Evolutionary conservation across 2,797 vertebrate genomes (phyloP).

Genomic region (Sitta carolinensis): DNA sequence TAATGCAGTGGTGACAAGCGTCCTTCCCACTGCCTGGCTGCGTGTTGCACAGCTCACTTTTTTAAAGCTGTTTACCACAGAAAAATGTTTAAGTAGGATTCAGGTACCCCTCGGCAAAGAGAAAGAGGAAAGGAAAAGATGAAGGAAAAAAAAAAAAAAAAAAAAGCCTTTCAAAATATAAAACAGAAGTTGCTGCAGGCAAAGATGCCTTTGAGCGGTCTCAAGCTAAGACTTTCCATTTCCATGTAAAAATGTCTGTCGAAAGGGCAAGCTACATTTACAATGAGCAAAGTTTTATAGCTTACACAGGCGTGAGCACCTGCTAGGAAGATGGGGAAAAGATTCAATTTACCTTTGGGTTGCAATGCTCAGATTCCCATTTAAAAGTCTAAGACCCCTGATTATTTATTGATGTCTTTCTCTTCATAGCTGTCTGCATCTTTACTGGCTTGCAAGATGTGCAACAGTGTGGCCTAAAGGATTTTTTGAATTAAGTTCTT

Average conservation of each 20-base stretch:
- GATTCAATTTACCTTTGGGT: conserved; percentile 79
- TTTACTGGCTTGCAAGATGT: conserved; percentile 74
- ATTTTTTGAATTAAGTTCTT: conserved; percentile 88
- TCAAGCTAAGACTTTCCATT: conserved; percentile 66
- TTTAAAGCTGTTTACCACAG: conserved; percentile 29
- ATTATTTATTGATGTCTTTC: conserved; percentile 98
- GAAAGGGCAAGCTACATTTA: conserved; percentile 69
- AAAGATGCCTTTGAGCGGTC: conserved; percentile 48
- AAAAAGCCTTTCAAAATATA: conserved; percentile 26
- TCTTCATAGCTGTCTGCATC: conserved; percentile 84
- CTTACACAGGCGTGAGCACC: conserved; percentile 51
- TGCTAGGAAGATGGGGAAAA: conserved; percentile 68
- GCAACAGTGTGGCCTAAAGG: conserved; percentile 83
- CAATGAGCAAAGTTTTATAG: conserved; percentile 65
- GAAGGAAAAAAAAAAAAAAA: not conserved
- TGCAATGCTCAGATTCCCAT: conserved; percentile 89
- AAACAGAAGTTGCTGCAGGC: conserved; percentile 50
- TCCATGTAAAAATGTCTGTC: conserved; percentile 70
- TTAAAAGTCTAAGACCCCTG: conserved; percentile 92
- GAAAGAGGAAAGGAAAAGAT: conserved; percentile 12
- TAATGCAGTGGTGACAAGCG: not conserved
- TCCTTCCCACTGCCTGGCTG: not conserved
- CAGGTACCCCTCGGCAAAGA: conserved; percentile 41
- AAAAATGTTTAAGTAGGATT: conserved; percentile 54
- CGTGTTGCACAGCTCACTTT: not conserved